phyloP scores from a whole-genome alignment of 2,113 vertebrate genomes.

The Callorhinus ursinus region DNA sequence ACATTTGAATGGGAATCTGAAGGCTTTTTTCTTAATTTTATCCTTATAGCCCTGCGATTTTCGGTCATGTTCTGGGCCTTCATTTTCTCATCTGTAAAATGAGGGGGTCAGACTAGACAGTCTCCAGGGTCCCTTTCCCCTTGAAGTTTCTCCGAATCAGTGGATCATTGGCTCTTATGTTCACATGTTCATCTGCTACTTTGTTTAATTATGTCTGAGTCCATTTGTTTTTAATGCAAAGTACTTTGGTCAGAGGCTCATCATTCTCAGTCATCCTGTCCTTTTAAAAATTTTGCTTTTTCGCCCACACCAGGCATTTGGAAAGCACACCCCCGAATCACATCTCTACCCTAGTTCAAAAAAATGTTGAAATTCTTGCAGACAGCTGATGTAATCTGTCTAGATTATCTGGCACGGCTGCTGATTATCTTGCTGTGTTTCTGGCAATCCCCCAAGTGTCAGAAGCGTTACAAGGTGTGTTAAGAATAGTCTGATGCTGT shows the following conservation, averaged over 20 bases:
- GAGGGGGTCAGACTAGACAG: background rate
- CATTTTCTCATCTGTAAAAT: background rate
- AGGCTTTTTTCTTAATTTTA: conserved; percentile 11
- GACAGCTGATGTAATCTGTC: conserved; percentile 49
- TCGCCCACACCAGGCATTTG: background rate
- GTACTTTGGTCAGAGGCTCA: conserved; percentile 23
- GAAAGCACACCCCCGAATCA: conserved; percentile 42
- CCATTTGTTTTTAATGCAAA: background rate
- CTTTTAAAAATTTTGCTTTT: conserved; percentile 56
- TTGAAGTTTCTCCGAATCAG: background rate
- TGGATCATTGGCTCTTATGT: background rate
- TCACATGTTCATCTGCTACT: background rate
- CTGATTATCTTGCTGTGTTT: conserved; percentile 60
- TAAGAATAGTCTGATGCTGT: conserved; percentile 78
- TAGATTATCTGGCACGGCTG: background rate
- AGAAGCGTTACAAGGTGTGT: conserved; percentile 30
- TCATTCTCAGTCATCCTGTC: background rate
- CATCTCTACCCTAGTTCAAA: conserved; percentile 44
- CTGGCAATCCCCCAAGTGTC: conserved; percentile 1
- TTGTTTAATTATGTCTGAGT: background rate
- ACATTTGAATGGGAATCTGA: background rate
- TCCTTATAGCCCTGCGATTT: background rate
- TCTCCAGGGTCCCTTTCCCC: background rate
- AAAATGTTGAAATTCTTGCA: conserved; percentile 53
- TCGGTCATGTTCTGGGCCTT: background rate